These are phyloP conservation scores for Hesperophylax magnus DNA, from an alignment of 1,140 invertebrate genomes.

Conservation along the genomic window DNA sequence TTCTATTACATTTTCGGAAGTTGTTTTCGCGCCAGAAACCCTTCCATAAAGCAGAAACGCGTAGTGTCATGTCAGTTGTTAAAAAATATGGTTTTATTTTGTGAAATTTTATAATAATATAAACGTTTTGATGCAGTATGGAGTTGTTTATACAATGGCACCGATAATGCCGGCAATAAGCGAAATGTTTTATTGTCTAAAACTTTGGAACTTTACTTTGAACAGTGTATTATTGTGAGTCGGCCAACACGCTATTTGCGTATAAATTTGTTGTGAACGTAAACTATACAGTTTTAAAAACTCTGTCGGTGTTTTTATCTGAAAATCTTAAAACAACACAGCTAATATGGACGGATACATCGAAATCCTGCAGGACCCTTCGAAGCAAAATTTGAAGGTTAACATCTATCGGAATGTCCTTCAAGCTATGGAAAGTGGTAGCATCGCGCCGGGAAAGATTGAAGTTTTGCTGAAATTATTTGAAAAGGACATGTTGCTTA, in stretches of 20 bases:
- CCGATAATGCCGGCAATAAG: no score
- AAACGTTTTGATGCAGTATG: background rate
- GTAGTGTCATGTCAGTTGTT: conserved; percentile 15
- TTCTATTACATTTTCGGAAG: background rate
- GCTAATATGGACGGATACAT: conserved; percentile 29
- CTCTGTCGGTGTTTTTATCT: background rate
- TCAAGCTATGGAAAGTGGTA: conserved; percentile 59
- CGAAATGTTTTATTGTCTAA: no score
- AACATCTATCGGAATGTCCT: conserved; percentile 59
- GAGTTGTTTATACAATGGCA: background rate
- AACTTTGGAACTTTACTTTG: background rate
- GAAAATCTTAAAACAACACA: background rate
- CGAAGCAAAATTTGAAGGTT: conserved; percentile 23
- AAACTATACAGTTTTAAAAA: background rate
- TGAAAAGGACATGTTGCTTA: conserved; percentile 58
- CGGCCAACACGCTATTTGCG: background rate
- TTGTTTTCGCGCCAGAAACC: conserved; percentile 49
- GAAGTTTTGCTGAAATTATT: conserved; percentile 57
- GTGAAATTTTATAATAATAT: background rate
- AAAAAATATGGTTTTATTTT: background rate
- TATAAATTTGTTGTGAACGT: conserved; percentile 1
- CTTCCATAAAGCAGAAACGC: no score
- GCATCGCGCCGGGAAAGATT: conserved; percentile 24
- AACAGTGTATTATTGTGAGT: background rate
- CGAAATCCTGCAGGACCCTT: conserved; percentile 1